These are phyloP conservation scores for Cantharis lateralis DNA, from an alignment of 2,888 invertebrate species.

Conservation along the genomic window DNA sequence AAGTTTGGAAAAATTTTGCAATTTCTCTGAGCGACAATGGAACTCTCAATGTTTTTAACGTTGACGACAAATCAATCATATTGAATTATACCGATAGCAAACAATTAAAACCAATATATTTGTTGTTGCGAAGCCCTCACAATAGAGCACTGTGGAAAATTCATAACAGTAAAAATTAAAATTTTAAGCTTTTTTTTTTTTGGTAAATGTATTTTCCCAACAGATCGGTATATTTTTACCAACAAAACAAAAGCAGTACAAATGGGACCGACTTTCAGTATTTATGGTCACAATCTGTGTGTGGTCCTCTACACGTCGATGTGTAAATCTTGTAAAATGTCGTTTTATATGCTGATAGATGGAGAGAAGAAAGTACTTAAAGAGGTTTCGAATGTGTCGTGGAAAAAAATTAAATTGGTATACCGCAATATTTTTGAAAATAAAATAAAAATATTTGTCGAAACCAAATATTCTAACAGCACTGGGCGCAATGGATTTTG, in stretches of 20 bases:
- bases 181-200: no score
- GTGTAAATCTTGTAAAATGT: conserved; percentile 46
- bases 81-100: conserved; percentile 41
- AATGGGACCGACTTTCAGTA: conserved; percentile 45
- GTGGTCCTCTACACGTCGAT: conserved; percentile 45
- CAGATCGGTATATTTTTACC: conserved; percentile 49
- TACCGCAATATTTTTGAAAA: conserved; percentile 42
- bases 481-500: conserved; percentile 43
- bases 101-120: conserved; percentile 43
- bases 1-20: conserved; percentile 50
- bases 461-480: conserved; percentile 42
- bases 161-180: conserved; percentile 48
- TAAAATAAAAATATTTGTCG: conserved; percentile 46
- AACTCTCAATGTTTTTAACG: conserved; percentile 40
- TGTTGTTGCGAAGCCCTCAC: conserved; percentile 43
- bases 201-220: no score
- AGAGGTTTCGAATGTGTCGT: conserved; percentile 30
- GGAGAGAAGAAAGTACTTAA: conserved; percentile 28
- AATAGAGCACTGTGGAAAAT: conserved; percentile 49
- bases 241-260: conserved; percentile 43
- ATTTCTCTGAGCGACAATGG: conserved; percentile 41
- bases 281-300: conserved; percentile 44
- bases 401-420: conserved; percentile 47
- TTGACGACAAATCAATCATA: conserved; percentile 42
- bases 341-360: conserved; percentile 42